A percentile compares a stretch with the other conserved stretches of the same genome.
These are phyloP conservation scores for Lycopodina hypogea DNA, from an alignment of 37 sponge, comb jelly and placozoan genomes.

Conservation along the genomic window DNA sequence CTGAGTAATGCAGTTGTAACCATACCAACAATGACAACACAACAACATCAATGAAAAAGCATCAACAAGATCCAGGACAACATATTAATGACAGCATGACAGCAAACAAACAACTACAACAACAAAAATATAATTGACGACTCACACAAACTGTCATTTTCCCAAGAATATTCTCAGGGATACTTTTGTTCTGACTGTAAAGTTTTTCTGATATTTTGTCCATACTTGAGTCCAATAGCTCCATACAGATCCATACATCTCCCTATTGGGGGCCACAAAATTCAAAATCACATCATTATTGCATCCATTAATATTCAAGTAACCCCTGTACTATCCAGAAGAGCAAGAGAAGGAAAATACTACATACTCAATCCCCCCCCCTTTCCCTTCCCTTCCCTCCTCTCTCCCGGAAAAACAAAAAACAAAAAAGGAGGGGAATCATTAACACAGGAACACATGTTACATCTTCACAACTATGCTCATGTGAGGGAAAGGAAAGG, in stretches of 20 bases:
- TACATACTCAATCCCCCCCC: neutral
- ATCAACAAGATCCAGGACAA: too few species aligned
- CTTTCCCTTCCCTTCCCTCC: neutral
- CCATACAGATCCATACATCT: constrained; percentile 98
- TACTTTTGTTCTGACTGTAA: constrained; percentile 57
- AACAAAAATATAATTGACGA: neutral
- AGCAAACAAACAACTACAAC: too few species aligned
- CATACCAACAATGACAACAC: too few species aligned
- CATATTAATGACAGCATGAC: too few species aligned
- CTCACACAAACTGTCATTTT: constrained; percentile 78
- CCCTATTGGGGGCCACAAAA: constrained; percentile 46
- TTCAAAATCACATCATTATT: neutral
- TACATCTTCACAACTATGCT: too few species aligned
- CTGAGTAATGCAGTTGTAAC: constrained; percentile 2
- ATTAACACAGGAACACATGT: too few species aligned
- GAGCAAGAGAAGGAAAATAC: too few species aligned
- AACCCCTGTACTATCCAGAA: too few species aligned
- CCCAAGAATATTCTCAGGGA: constrained; percentile 87
- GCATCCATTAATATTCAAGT: neutral
- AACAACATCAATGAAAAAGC: too few species aligned
- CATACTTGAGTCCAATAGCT: constrained; percentile 88
- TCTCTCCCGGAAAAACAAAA: neutral
- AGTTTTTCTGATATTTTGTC: constrained; percentile 81
- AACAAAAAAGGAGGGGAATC: too few species aligned
- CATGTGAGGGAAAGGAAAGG: too few species aligned